These are phyloP conservation scores for Pseudolaguvia tuberculata DNA, from an alignment of 2,113 vertebrate species.

Conservation along the genomic window DNA sequence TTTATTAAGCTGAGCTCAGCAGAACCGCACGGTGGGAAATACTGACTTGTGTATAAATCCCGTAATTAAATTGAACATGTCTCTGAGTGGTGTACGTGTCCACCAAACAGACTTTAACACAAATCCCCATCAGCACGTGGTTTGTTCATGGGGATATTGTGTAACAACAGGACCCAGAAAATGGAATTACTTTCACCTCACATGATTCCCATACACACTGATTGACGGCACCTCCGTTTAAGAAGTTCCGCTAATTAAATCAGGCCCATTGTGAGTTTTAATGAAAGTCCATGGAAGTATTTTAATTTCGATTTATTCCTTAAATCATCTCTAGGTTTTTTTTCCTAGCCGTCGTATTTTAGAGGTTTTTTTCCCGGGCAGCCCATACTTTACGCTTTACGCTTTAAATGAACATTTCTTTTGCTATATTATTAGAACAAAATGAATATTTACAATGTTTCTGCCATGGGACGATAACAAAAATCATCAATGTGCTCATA, in stretches of 20 bases:
- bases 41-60: constrained; percentile 67
- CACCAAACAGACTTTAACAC: constrained; percentile 52
- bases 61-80: constrained; percentile 61
- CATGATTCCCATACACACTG: background rate
- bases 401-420: background rate
- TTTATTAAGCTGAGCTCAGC: constrained; percentile 61
- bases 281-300: background rate
- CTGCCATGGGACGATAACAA: background rate
- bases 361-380: constrained; percentile 49
- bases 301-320: background rate
- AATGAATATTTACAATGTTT: background rate
- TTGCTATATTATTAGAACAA: background rate
- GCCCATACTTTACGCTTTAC: constrained; percentile 46
- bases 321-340: too few species aligned
- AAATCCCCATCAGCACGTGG: constrained; percentile 29
- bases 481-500: background rate
- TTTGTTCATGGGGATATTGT: constrained; percentile 56
- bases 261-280: background rate
- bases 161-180: constrained; percentile 38
- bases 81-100: constrained; percentile 55
- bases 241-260: background rate
- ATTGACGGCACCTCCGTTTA: background rate
- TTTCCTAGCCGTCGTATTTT: constrained; percentile 48
- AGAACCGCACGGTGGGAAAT: constrained; percentile 57
- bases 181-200: background rate